Base-by-base conservation (phyloP, 2,113 vertebrate genomes). In the Upupa epops region DNA sequence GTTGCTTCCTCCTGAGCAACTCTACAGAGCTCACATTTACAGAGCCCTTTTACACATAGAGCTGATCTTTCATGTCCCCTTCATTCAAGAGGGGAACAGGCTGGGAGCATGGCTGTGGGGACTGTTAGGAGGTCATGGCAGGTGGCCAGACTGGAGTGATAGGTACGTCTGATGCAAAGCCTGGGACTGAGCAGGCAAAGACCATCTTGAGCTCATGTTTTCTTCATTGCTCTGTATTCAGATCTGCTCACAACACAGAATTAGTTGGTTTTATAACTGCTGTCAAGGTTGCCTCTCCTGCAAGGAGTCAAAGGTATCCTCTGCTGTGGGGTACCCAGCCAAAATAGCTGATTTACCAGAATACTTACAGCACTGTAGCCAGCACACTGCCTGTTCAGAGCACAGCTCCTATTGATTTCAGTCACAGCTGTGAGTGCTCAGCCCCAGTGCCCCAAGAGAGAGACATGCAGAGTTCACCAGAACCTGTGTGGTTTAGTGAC, bases 331-430 rank as follows among this genome's bases (percentile, higher is more conserved):
- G 46, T 45, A 24, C 52, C 70, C 86, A 81, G 61, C 20, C 73
- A 42, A 65, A 83, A 61, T 15, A 20, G 4, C 58, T 5, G 80
- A 58, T 61, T 86, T 46, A 84, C 32, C 84, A 54, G 89, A 79
- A 46, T 61, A 24, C 54, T 86, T 22, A 4, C 61, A 81, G 60
- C 37, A 17, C 9, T 71, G 60, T 15, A 51, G 52, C 24, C 66
- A 51, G 73, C 32, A 7, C 28, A 14, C 15, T 21, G 45, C 21
- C 6, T 19, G 32, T 20, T 66, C 3, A 14, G 69, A 83, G 73
- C 70, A 28, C 45, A 60, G 49, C 70, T 81, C 81, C 36, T 58
- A 8, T 46, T 36, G 89, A 75, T 89, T 86, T 71, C 86, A 95
- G 70, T 18, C 70, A 36, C 61, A 86, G 85, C 71, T 92, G 61